Evolutionary conservation across 1,140 invertebrate species (phyloP).

Genomic region (Octopus sinensis): DNA sequence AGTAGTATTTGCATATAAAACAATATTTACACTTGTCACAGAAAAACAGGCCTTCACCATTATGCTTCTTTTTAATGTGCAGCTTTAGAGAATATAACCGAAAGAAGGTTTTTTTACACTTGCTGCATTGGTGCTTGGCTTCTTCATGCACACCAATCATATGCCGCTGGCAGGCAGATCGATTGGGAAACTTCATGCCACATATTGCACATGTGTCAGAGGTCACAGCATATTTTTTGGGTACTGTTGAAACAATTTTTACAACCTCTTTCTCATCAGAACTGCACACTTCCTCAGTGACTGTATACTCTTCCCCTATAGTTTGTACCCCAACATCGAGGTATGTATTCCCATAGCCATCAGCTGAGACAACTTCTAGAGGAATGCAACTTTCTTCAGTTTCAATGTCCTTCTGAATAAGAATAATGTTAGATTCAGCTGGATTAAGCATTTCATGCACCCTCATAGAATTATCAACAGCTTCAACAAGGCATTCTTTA

Average conservation of each 20-base stretch:
- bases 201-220: not conserved
- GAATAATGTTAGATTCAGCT: not conserved
- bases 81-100: not conserved
- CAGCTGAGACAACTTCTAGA: not conserved
- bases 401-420: not conserved
- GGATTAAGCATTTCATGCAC: not conserved
- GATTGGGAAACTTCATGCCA: not conserved
- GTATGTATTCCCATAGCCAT: not conserved
- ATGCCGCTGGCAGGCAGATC: not conserved
- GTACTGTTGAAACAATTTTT: too few relatives aligned
- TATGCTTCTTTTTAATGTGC: conserved; percentile 10
- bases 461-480: not conserved
- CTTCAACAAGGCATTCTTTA: not conserved
- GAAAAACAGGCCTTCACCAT: conserved; percentile 3
- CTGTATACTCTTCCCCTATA: conserved; percentile 3
- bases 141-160: conserved; percentile 3
- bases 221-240: not conserved
- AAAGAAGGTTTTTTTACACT: conserved; percentile 5
- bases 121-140: not conserved
- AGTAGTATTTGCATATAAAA: not conserved
- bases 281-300: not conserved
- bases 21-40: conserved; percentile 3
- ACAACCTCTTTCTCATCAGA: not conserved
- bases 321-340: not conserved
- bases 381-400: not conserved